Evolutionary conservation across 2,888 invertebrate species (phyloP), one percentile per base, ranked within the genome.

Genomic region (Rhopalosiphum nymphaeae): DNA sequence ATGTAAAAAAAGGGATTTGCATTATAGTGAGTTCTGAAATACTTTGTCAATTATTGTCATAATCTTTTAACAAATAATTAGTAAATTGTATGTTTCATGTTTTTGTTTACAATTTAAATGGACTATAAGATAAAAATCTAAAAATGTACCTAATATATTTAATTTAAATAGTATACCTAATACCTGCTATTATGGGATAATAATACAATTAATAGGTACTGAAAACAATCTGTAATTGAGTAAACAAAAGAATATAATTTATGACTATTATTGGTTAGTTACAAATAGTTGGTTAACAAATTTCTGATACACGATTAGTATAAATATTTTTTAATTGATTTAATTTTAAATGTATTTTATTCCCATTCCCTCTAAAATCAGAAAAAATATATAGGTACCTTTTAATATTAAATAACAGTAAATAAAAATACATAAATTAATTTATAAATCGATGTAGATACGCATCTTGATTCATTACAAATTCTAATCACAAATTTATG

Each of bases 401-500:
- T 78, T 36, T 78, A 78, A 78, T 36, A 21, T 78, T 78, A 36
- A 78, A 78, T 78, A 78, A 78, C 78, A 36, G 78, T 78, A 78
- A 36, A 78, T 42, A 36, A 78, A 78, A 78, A 86, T 29, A 10
- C 21, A 21, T 56, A 91, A 56, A 57, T 91, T 36, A 46, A 88
- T 88, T 87, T 67, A 61, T 3, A 88, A 92, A 49, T 67, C 49
- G 29, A 61, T 1, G 42, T 88, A 9, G 53, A 86, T 67, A 67
- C 10, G 1, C 46, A 57, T 92, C 46, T 49, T 13, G 36, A 42
- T 61, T 87, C 42, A 92, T 92, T 92, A 42, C 36, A 11, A 61
- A 92, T 92, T 92, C 92, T 25, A 29, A 87, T 67, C 87, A 92
- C 44, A 88, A 53, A 91, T 53, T 1, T 26, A 78, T 53, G 90